A percentile compares a stretch with the other conserved stretches of the same genome.
Evolutionary conservation across 2,797 vertebrate species (phyloP).

Genomic region (Pyrocephalus nanus): DNA sequence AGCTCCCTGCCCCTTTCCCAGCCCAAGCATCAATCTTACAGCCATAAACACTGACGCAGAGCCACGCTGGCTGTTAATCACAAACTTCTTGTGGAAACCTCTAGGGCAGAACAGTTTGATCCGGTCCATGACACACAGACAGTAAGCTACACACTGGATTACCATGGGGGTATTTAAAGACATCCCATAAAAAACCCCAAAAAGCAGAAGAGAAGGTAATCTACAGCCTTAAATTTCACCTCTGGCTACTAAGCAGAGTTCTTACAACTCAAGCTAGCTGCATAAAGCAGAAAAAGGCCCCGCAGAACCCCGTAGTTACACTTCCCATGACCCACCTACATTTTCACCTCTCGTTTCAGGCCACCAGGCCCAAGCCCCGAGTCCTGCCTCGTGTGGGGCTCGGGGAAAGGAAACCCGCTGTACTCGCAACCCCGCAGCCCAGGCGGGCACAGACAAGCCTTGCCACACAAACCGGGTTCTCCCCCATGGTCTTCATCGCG

Average conservation of each 20-base stretch:
- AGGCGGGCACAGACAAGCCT: not conserved
- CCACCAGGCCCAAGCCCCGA: not conserved
- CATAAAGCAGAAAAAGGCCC: not conserved
- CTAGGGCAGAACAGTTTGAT: not conserved
- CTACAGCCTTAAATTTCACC: not conserved
- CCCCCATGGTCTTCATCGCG: rapidly evolving
- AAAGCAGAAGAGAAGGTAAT: not conserved
- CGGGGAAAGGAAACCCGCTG: not conserved
- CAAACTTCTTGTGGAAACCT: not conserved
- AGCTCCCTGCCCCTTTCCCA: not conserved
- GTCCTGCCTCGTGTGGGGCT: rapidly evolving
- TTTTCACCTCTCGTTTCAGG: rapidly evolving
- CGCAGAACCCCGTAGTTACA: rapidly evolving
- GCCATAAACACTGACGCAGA: not conserved
- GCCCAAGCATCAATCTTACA: not conserved
- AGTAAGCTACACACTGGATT: too few relatives aligned
- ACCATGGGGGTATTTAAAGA: not conserved
- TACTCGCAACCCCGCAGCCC: not conserved
- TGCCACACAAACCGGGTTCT: rapidly evolving
- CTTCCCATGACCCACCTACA: rapidly evolving
- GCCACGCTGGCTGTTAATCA: not conserved
- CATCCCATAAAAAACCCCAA: too few relatives aligned
- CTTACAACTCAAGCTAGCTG: too few relatives aligned
- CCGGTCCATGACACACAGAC: rapidly evolving
- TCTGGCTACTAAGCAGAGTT: rapidly evolving